A percentile compares a stretch with the other conserved stretches of the same genome.
Conservation (phyloP, 2,113 vertebrate genomes). For the Pandion haliaetus region DNA sequence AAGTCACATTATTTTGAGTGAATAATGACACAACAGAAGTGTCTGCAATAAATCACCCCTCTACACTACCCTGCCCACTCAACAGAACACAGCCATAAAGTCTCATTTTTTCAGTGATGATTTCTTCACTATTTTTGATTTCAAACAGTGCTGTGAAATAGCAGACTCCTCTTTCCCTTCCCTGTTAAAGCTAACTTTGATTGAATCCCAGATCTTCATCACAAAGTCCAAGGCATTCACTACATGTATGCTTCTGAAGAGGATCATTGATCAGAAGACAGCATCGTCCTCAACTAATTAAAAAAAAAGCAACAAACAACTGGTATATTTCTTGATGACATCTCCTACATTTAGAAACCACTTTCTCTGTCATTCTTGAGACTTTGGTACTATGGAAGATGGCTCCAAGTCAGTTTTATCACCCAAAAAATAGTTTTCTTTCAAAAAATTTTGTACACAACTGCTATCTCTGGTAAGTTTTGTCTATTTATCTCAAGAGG, state of each 20-base stretch:
- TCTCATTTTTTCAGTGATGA: conserved; percentile 1
- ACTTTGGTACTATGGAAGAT: not conserved
- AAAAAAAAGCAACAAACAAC: not conserved
- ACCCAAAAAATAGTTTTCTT: not conserved
- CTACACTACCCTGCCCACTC: conserved; percentile 10
- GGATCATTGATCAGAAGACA: not conserved
- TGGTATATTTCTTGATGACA: not conserved
- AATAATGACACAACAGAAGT: conserved; percentile 22
- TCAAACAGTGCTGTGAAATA: not conserved
- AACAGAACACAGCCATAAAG: not conserved
- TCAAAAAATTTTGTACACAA: not conserved
- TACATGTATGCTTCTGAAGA: not conserved
- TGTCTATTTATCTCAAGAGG: not conserved
- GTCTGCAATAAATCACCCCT: conserved; percentile 16
- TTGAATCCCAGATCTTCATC: not conserved
- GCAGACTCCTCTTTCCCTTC: not conserved
- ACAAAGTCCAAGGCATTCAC: not conserved
- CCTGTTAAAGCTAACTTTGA: not conserved
- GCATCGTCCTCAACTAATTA: not conserved
- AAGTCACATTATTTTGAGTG: conserved; percentile 46
- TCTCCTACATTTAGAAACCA: not conserved
- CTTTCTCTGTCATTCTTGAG: not conserved
- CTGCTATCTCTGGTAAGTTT: not conserved
- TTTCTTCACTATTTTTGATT: conserved; percentile 7
- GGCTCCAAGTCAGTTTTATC: not conserved